Percentiles rank a stretch among this genome's conserved stretches.
Evolutionary conservation across 2,888 invertebrate species (phyloP).

Genomic region (Calameuta pallipes): DNA sequence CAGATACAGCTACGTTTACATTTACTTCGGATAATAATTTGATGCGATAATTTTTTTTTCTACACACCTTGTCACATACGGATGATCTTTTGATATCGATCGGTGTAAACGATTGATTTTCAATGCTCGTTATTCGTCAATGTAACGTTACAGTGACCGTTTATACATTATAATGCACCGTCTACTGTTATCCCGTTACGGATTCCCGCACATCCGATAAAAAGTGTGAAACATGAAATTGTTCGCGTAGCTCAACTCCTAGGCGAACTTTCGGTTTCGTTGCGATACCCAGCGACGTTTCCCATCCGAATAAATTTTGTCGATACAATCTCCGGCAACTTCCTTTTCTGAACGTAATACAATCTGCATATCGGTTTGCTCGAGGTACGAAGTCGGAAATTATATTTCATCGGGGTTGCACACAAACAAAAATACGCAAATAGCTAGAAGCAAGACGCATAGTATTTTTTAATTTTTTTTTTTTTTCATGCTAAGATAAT

Average conservation of each 20-base stretch:
- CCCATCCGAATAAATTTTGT: neutral
- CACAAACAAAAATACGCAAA: neutral
- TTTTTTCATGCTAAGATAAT: too few species aligned
- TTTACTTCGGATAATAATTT: neutral
- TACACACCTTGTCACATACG: too few species aligned
- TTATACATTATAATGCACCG: neutral
- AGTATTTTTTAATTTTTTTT: neutral
- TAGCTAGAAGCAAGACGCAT: neutral
- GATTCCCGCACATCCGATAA: neutral
- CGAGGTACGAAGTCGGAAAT: neutral
- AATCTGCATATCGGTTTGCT: neutral
- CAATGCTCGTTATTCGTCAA: too few species aligned
- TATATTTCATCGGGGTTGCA: neutral
- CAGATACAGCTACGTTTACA: neutral
- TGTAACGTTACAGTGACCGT: too few species aligned
- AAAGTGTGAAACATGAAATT: neutral
- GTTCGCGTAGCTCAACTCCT: neutral
- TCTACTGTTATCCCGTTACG: neutral
- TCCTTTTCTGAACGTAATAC: neutral
- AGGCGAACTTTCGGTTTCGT: neutral
- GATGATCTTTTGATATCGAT: too few species aligned
- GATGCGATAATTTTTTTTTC: too few species aligned
- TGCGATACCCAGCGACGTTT: neutral
- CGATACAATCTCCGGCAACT: neutral
- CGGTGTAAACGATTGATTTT: too few species aligned